Conservation (phyloP, 1,140 invertebrate genomes). For the Tenebrio molitor region DNA sequence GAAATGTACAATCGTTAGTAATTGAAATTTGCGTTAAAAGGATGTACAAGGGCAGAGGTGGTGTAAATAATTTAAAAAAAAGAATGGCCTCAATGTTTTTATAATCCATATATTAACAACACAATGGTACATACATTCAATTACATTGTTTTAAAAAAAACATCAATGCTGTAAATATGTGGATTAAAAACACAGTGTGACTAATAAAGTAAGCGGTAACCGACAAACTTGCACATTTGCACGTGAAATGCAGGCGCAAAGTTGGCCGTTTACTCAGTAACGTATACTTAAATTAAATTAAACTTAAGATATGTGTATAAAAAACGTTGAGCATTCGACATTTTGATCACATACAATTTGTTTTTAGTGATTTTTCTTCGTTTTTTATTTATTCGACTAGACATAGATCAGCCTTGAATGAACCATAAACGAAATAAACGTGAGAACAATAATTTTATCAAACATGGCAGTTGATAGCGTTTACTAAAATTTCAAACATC, state of each 20-base stretch:
- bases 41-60: conserved; percentile 4
- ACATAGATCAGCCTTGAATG: conserved; percentile 44
- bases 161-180: conserved; percentile 61
- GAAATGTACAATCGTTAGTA: too few species aligned
- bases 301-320: conserved; percentile 39
- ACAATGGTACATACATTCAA: conserved; percentile 57
- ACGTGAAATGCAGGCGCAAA: conserved; percentile 32
- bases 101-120: conserved; percentile 66
- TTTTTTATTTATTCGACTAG: conserved; percentile 33
- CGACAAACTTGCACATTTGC: conserved; percentile 32
- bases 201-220: conserved; percentile 41
- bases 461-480: conserved; percentile 39
- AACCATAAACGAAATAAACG: conserved; percentile 9
- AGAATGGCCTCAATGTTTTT: conserved; percentile 52
- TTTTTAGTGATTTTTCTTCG: conserved; percentile 34
- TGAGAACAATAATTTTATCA: conserved; percentile 9
- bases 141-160: conserved; percentile 50
- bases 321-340: conserved; percentile 47
- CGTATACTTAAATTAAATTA: conserved; percentile 27
- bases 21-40: background rate
- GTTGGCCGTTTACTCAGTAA: conserved; percentile 37
- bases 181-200: conserved; percentile 58
- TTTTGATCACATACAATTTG: conserved; percentile 41
- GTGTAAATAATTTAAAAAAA: conserved; percentile 7
- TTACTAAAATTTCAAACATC: conserved; percentile 5